A percentile compares a stretch with the other conserved stretches of the same genome.
Evolutionary conservation across 2,888 invertebrate species (phyloP).

Genomic region (Eristalis pertinax): DNA sequence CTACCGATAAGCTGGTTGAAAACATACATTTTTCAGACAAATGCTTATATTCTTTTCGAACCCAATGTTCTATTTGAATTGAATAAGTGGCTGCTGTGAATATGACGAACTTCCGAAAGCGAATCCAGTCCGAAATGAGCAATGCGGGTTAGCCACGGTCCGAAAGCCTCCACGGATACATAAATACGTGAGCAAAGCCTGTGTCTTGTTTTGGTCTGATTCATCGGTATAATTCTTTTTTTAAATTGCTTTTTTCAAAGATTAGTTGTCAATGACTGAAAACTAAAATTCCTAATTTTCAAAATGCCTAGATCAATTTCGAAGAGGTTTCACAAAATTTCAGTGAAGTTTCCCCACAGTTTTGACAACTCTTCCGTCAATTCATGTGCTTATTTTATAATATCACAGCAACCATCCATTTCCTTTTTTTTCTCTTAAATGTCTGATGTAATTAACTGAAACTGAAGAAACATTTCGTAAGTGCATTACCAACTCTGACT

Average conservation of each 20-base stretch:
- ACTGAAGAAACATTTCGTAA: conserved; percentile 40
- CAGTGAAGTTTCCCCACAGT: neutral
- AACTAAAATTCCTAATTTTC: too few species aligned
- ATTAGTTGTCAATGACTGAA: too few species aligned
- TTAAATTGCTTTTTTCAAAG: neutral
- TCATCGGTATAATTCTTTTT: neutral
- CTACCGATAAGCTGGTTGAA: too few species aligned
- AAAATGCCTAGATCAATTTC: too few species aligned
- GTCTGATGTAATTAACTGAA: neutral
- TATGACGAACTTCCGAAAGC: neutral
- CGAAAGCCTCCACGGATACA: conserved; percentile 26
- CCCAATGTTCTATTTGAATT: neutral
- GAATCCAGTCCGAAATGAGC: neutral
- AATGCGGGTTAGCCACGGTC: neutral
- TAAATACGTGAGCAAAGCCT: neutral
- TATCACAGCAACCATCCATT: conserved; percentile 15
- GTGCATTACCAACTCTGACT: conserved; percentile 43
- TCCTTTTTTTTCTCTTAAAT: neutral
- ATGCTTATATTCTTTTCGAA: too few species aligned
- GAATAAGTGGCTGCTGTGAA: conserved; percentile 14
- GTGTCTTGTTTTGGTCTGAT: neutral
- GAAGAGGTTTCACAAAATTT: neutral
- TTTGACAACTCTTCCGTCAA: neutral
- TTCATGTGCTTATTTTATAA: neutral
- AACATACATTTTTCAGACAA: neutral